Evolutionary conservation across 2,113 vertebrate species (phyloP).

Genomic region (Thymallus thymallus): DNA sequence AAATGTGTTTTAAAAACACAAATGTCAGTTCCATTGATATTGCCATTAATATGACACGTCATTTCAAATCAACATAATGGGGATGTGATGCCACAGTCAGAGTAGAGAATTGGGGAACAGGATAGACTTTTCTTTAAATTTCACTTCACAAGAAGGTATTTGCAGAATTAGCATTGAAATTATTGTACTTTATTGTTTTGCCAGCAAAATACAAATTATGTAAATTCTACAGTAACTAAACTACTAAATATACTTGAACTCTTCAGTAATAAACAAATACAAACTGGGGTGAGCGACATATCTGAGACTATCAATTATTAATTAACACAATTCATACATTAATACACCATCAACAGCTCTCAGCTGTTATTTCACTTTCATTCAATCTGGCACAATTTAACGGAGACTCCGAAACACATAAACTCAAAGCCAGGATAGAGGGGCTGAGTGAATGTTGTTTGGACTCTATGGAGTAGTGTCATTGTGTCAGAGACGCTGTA

Average conservation of each 20-base stretch:
- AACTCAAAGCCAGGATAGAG: constrained; percentile 24
- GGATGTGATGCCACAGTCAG: neutral
- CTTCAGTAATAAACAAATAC: too few relatives aligned
- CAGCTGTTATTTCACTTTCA: neutral
- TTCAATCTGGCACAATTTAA: constrained; percentile 29
- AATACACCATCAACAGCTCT: too few relatives aligned
- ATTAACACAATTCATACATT: too few relatives aligned
- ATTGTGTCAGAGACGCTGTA: constrained; percentile 10
- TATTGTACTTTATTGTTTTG: neutral
- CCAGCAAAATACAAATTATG: neutral
- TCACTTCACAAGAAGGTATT: neutral
- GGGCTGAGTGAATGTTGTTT: too few relatives aligned
- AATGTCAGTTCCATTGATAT: too few relatives aligned
- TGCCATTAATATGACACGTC: too few relatives aligned
- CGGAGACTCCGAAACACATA: constrained; percentile 19
- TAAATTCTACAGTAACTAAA: too few relatives aligned
- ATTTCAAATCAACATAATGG: neutral
- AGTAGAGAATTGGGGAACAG: neutral
- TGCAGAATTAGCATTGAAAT: neutral
- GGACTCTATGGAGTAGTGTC: too few relatives aligned
- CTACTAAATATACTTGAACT: too few relatives aligned
- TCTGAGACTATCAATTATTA: too few relatives aligned
- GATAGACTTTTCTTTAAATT: neutral
- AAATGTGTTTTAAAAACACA: too few relatives aligned
- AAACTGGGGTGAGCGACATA: neutral